phyloP scores from a whole-genome alignment of 2,113 vertebrate genomes.

The Zosterops hypoxanthus region DNA sequence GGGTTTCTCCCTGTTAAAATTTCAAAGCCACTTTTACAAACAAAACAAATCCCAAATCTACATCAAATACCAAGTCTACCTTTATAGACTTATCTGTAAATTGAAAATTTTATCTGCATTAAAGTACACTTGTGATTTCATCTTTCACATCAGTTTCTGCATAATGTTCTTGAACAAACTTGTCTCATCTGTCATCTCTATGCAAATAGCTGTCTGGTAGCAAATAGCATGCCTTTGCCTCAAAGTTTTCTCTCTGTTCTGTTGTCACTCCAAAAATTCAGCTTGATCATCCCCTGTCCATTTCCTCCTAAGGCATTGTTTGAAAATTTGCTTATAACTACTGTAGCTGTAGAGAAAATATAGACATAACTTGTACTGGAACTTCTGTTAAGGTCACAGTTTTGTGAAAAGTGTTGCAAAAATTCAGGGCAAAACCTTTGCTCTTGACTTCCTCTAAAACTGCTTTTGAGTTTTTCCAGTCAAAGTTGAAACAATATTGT shows the following conservation, averaged over 20 bases:
- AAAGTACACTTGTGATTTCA: background rate
- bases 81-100: background rate
- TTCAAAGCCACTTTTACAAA: conserved; percentile 30
- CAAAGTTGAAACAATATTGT: background rate
- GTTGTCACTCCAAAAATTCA: background rate
- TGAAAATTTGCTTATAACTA: background rate
- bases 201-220: background rate
- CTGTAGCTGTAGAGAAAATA: background rate
- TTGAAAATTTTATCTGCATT: background rate
- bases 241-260: background rate
- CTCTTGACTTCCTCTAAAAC: background rate
- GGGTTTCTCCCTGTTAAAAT: conserved; percentile 84
- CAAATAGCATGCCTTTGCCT: background rate
- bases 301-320: background rate
- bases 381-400: background rate
- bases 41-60: background rate
- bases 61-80: background rate
- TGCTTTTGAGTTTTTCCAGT: background rate
- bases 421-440: background rate
- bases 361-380: background rate
- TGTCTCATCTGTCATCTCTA: background rate
- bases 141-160: background rate
- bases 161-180: background rate
- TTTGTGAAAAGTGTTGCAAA: background rate
- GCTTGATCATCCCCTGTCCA: background rate